These are phyloP conservation scores for Andrena bicolor DNA, from an alignment of 2,888 invertebrate genomes.

Conservation along the genomic window DNA sequence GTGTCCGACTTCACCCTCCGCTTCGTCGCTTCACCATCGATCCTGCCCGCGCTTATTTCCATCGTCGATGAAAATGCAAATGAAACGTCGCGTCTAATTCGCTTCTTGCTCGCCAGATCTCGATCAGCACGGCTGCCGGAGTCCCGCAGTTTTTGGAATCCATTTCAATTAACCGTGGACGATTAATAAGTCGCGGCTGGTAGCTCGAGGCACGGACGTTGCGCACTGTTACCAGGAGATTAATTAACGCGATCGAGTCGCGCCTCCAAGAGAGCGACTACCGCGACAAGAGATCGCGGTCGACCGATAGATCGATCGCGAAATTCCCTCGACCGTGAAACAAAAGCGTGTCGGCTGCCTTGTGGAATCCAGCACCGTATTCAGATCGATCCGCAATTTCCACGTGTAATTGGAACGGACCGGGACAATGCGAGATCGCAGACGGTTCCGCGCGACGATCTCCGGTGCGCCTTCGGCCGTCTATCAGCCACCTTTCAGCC, in stretches of 20 bases:
- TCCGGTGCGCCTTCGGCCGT: conserved; percentile 43
- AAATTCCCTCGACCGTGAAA: conserved; percentile 64
- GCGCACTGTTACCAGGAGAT: conserved; percentile 18
- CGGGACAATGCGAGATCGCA: conserved; percentile 56
- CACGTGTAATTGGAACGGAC: conserved; percentile 72
- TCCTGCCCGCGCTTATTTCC: conserved; percentile 20
- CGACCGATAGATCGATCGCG: conserved; percentile 52
- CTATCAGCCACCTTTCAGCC: conserved; percentile 40
- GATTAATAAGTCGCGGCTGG: conserved; percentile 22
- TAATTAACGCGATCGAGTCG: conserved; percentile 41
- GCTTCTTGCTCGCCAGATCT: conserved; percentile 14
- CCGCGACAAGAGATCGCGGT: neutral
- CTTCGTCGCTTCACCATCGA: neutral
- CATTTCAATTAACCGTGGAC: conserved; percentile 12
- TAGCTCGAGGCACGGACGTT: neutral
- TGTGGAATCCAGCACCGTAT: conserved; percentile 43
- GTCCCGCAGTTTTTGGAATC: conserved; percentile 13
- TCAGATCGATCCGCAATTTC: conserved; percentile 74
- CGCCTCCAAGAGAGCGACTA: neutral
- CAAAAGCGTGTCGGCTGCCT: conserved; percentile 66
- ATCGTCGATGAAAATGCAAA: conserved; percentile 42
- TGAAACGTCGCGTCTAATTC: conserved; percentile 25
- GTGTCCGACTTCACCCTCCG: neutral
- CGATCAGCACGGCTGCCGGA: conserved; percentile 18
- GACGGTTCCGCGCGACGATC: conserved; percentile 44